A percentile compares a stretch with the other conserved stretches of the same genome.
These are phyloP conservation scores for Kudoa iwatai DNA, from an alignment of 30 jellyfish, hydroid and myxozoan species.

Conservation along the genomic window DNA sequence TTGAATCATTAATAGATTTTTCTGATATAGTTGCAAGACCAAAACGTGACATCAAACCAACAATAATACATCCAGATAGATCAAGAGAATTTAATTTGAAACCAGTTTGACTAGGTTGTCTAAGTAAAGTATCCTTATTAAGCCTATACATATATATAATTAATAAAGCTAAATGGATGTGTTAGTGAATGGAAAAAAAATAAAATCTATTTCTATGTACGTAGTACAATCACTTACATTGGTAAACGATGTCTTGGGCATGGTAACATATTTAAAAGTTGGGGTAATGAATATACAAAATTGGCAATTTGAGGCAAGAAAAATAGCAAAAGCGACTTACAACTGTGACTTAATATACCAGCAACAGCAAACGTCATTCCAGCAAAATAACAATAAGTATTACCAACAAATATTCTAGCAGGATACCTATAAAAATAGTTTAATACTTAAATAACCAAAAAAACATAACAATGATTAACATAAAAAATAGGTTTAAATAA, in stretches of 20 bases:
- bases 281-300: conserved; percentile 71
- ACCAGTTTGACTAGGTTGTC: not conserved
- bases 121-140: conserved; percentile 2
- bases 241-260: conserved; percentile 97
- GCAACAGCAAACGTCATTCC: conserved; percentile 97
- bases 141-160: conserved; percentile 4
- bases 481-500: no score
- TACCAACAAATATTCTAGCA: conserved; percentile 76
- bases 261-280: conserved; percentile 43
- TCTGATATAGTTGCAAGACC: conserved; percentile 2
- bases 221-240: no score
- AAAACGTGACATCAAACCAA: conserved; percentile 5
- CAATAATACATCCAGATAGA: conserved; percentile 4
- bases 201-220: no score
- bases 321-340: conserved; percentile 62
- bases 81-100: not conserved
- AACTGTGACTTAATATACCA: conserved; percentile 71
- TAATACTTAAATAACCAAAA: no score
- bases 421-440: conserved; percentile 80
- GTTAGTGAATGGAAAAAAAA: no score
- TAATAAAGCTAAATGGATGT: no score
- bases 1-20: not conserved
- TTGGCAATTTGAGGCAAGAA: conserved; percentile 71
- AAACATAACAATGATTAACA: no score
- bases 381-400: conserved; percentile 75